Evolutionary conservation across 1,140 invertebrate genomes (phyloP), one percentile per base, ranked within the genome.

Genomic region (Drosophila pruinosa): DNA sequence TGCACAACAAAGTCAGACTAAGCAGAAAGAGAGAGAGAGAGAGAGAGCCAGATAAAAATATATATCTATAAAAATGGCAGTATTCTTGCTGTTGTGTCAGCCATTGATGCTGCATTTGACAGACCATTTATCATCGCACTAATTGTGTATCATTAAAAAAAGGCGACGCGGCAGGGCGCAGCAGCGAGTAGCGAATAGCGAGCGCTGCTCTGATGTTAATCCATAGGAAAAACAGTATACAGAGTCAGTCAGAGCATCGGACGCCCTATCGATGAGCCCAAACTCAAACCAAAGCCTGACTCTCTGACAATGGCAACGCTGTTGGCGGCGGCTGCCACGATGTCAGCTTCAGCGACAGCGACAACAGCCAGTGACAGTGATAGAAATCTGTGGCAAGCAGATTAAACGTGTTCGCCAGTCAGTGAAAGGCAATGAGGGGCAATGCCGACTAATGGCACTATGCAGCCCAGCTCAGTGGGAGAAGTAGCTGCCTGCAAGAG

Each of bases 61-160:
- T 50, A 39, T 17, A 34, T 19, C n/a, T 24, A 69, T 39, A 43
- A 54, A 56, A 58, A 57, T 57, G 48, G 43, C 34, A 61, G 62
- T 22, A 39, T 58, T 73, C 28, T 38, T 65, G 69, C 26, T 70
- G 57, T 54, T 74, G 59, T 67, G 52, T 69, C 50, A 62, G 69
- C 62, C 67, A 71, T 73, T 79, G 78, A 83, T 85, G 76, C 88
- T 90, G 88, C 82, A 85, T 78, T 88, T 90, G 88, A 90, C 88
- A 90, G 79, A 89, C 77, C 88, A 90, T 90, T 90, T 90, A 90
- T 90, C 88, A 90, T 90, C 82, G 76, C 74, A 89, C 88, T 90
- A 90, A 90, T 90, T 90, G 88, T 90, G 88, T 89, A 89, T 90
- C 85, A 89, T 89, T 89, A 89, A 89, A 86, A 85, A 88, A 76